Evolutionary conservation across 1,140 invertebrate genomes (phyloP).

Genomic region (Leptinotarsa undecemlineata): DNA sequence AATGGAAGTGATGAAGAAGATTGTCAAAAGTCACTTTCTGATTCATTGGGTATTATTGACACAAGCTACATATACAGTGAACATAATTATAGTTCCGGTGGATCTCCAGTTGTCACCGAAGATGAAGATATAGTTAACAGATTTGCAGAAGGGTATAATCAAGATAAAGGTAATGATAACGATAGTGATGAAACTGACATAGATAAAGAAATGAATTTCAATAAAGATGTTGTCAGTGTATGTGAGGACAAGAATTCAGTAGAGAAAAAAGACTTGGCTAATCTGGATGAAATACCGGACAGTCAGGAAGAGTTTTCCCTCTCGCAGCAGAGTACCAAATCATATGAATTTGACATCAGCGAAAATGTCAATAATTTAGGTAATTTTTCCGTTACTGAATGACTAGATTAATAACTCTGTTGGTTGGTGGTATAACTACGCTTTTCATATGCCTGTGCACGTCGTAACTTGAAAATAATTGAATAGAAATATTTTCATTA

Average conservation of each 20-base stretch:
- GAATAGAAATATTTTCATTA: no score
- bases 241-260: neutral
- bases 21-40: neutral
- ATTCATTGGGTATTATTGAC: neutral
- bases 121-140: neutral
- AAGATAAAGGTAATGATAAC: neutral
- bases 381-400: slow-evolving; percentile 8
- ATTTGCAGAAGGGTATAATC: neutral
- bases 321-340: neutral
- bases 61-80: neutral
- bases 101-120: neutral
- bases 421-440: neutral
- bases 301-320: neutral
- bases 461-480: no score
- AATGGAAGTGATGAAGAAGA: neutral
- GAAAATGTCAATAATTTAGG: slow-evolving; percentile 3
- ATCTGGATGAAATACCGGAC: slow-evolving; percentile 1
- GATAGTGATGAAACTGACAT: slow-evolving; percentile 13
- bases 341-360: slow-evolving; percentile 13
- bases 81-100: neutral
- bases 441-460: neutral
- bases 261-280: neutral
- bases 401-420: neutral
- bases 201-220: neutral
- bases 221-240: neutral